Conservation (phyloP, 2,888 invertebrate species). For the Epistrophe eligans region DNA sequence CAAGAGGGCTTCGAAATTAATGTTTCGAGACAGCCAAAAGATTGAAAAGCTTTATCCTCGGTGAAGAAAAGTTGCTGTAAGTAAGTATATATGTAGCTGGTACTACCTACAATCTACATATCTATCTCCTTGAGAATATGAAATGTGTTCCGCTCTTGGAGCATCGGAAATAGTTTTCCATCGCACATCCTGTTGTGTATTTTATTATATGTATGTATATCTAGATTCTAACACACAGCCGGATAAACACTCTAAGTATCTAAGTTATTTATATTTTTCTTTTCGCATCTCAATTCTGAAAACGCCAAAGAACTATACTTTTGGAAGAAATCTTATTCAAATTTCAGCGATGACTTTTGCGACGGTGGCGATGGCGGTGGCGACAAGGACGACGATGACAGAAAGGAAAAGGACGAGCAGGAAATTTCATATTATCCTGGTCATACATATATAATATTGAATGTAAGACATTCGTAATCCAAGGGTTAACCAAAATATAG, state of each 20-base stretch:
- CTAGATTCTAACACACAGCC: not conserved
- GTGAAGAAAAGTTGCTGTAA: too few species aligned
- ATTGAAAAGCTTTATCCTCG: constrained; percentile 8
- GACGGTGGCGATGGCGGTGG: not conserved
- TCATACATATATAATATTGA: constrained; percentile 53
- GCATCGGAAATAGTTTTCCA: constrained; percentile 68
- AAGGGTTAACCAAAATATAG: constrained; percentile 63
- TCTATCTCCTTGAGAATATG: constrained; percentile 33
- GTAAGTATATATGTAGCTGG: too few species aligned
- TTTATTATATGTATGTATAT: not conserved
- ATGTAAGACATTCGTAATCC: constrained; percentile 69
- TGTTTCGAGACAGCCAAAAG: constrained; percentile 17
- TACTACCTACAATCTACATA: too few species aligned
- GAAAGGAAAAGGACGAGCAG: constrained; percentile 3
- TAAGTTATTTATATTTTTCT: constrained; percentile 68
- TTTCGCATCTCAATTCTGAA: not conserved
- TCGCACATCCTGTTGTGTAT: constrained; percentile 34
- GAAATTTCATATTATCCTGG: constrained; percentile 30
- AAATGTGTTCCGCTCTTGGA: constrained; percentile 47
- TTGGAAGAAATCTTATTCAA: constrained; percentile 53
- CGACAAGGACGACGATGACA: not conserved
- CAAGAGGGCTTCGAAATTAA: constrained; percentile 3
- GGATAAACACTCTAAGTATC: constrained; percentile 50
- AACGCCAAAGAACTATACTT: not conserved
- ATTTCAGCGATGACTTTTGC: constrained; percentile 61